phyloP scores from a whole-genome alignment of 2,888 invertebrate species.

The Hydraecia micacea region DNA sequence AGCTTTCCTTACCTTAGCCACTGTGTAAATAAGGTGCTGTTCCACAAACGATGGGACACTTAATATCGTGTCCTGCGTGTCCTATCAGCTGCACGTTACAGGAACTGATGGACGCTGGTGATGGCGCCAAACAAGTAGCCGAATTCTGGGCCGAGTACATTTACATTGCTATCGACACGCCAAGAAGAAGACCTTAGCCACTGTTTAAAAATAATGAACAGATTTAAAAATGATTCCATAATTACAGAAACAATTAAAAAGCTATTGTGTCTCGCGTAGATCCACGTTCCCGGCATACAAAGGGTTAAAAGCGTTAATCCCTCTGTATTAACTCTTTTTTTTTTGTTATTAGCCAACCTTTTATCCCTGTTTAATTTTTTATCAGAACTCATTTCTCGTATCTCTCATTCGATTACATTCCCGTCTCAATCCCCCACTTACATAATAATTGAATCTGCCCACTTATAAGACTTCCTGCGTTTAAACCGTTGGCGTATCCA shows the following conservation, averaged over 20 bases:
- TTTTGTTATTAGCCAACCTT: neutral
- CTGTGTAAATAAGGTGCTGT: too few relatives aligned
- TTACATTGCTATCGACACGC: too few relatives aligned
- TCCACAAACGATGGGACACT: too few relatives aligned
- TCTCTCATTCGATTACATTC: slow-evolving; percentile 30
- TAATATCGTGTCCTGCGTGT: too few relatives aligned
- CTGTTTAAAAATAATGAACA: neutral
- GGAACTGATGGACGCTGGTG: too few relatives aligned
- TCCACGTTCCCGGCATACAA: too few relatives aligned
- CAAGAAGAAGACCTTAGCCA: too few relatives aligned
- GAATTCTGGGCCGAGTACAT: too few relatives aligned
- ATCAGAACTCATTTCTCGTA: slow-evolving; percentile 14
- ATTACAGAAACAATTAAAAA: neutral
- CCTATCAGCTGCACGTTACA: too few relatives aligned
- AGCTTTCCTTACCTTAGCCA: neutral
- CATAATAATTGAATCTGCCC: slow-evolving; percentile 53
- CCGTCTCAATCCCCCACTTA: slow-evolving; percentile 29
- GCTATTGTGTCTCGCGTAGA: too few relatives aligned
- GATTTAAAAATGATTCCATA: neutral
- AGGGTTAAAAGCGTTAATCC: neutral
- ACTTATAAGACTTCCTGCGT: slow-evolving; percentile 39
- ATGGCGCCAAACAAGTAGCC: too few relatives aligned
- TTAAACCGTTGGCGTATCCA: slow-evolving; percentile 41
- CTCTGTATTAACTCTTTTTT: neutral
- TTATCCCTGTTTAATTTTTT: slow-evolving; percentile 7